Percentiles rank a stretch among this genome's conserved stretches.
These are phyloP conservation scores for Empidonax traillii DNA, from an alignment of 2,113 vertebrate genomes.

Conservation along the genomic window DNA sequence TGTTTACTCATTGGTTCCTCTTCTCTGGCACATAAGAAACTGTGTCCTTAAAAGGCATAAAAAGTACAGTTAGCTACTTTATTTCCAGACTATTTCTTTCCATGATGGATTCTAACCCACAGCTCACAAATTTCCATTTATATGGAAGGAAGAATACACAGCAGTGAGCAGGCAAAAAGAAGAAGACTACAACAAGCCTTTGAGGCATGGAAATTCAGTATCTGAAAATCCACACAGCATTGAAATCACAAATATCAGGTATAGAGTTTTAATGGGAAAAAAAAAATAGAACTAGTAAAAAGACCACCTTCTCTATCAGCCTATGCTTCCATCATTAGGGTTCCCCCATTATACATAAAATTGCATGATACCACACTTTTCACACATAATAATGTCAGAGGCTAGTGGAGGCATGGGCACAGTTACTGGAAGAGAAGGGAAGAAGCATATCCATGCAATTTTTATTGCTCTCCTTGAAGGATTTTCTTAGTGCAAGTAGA, in stretches of 20 bases:
- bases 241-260: background rate
- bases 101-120: background rate
- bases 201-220: background rate
- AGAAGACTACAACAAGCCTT: background rate
- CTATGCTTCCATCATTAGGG: background rate
- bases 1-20: background rate
- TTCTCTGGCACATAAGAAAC: background rate
- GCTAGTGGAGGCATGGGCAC: background rate
- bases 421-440: background rate
- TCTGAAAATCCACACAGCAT: background rate
- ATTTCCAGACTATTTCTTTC: background rate
- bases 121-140: background rate
- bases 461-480: background rate
- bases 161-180: background rate
- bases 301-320: background rate
- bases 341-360: background rate
- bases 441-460: background rate
- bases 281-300: background rate
- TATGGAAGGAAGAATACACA: background rate
- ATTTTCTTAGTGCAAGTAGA: background rate
- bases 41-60: background rate
- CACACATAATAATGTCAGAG: background rate
- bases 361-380: background rate
- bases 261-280: background rate
- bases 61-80: background rate